phyloP scores from a whole-genome alignment of 2,888 invertebrate species.

The Drosophila lacicola region DNA sequence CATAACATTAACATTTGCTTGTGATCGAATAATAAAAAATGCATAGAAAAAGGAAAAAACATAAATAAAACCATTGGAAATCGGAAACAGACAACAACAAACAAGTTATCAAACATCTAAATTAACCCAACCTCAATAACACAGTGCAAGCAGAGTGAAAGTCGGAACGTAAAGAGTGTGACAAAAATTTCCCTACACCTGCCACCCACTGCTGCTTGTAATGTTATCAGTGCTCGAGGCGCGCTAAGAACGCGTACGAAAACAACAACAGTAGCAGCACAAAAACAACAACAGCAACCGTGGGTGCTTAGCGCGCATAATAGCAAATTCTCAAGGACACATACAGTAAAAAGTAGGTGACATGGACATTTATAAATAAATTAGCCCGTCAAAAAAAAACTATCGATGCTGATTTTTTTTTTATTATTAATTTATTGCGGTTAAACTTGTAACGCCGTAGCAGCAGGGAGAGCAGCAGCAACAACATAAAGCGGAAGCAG shows the following conservation, averaged over 20 bases:
- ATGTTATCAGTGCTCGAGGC: conserved; percentile 69
- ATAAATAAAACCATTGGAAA: conserved; percentile 33
- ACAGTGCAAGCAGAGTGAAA: conserved; percentile 29
- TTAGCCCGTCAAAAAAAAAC: conserved; percentile 24
- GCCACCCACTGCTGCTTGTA: conserved; percentile 53
- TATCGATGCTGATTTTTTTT: conserved; percentile 27
- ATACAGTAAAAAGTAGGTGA: conserved; percentile 33
- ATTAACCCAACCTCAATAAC: not conserved
- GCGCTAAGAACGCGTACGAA: conserved; percentile 64
- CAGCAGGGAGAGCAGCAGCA: conserved; percentile 6
- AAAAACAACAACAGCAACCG: conserved; percentile 21
- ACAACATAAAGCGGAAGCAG: conserved; percentile 45
- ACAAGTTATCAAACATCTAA: not conserved
- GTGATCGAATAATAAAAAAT: conserved; percentile 27
- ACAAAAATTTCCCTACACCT: conserved; percentile 37
- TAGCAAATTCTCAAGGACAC: conserved; percentile 62
- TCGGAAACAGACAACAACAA: conserved; percentile 1
- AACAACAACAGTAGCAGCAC: conserved; percentile 12
- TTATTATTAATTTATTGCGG: conserved; percentile 30
- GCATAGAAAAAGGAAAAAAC: conserved; percentile 20
- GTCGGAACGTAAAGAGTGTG: conserved; percentile 20
- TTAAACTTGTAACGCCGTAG: conserved; percentile 1
- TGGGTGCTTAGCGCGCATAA: conserved; percentile 34
- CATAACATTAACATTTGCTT: conserved; percentile 48
- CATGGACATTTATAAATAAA: conserved; percentile 40